These are phyloP conservation scores for Thaumetopoea pityocampa DNA, from an alignment of 1,140 invertebrate genomes.

Conservation along the genomic window DNA sequence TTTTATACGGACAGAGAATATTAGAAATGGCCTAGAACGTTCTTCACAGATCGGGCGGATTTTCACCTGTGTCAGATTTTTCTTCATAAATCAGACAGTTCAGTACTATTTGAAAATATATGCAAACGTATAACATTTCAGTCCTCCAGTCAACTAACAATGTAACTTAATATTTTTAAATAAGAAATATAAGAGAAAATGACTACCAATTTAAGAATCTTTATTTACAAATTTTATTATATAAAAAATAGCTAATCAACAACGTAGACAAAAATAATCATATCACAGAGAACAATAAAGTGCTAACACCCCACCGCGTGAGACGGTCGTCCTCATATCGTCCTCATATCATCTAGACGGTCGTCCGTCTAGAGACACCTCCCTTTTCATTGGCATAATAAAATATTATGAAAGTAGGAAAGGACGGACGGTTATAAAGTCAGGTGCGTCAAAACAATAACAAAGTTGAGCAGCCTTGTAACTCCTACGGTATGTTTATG, in stretches of 20 bases:
- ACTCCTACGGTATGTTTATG: no score
- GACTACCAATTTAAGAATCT: conserved; percentile 41
- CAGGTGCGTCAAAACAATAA: no score
- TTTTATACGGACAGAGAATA: conserved; percentile 38
- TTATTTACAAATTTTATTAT: conserved; percentile 47
- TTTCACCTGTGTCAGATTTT: background rate
- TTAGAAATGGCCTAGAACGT: conserved; percentile 33
- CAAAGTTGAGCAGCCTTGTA: no score
- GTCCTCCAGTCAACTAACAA: no score
- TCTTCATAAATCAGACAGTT: no score
- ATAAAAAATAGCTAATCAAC: conserved; percentile 32
- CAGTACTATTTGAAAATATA: no score
- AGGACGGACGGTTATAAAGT: conserved; percentile 10
- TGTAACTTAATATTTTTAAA: background rate
- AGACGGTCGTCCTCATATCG: no score
- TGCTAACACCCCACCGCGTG: no score
- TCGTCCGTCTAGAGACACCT: no score
- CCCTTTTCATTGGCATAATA: conserved; percentile 6
- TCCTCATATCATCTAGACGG: no score
- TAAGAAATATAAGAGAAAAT: conserved; percentile 18
- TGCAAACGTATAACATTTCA: no score
- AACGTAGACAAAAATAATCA: conserved; percentile 44
- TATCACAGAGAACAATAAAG: conserved; percentile 65
- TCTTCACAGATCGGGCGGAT: background rate
- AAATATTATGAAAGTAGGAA: conserved; percentile 8